phyloP scores from a whole-genome alignment of 1,140 invertebrate species.

The Magallana ariakensis region DNA sequence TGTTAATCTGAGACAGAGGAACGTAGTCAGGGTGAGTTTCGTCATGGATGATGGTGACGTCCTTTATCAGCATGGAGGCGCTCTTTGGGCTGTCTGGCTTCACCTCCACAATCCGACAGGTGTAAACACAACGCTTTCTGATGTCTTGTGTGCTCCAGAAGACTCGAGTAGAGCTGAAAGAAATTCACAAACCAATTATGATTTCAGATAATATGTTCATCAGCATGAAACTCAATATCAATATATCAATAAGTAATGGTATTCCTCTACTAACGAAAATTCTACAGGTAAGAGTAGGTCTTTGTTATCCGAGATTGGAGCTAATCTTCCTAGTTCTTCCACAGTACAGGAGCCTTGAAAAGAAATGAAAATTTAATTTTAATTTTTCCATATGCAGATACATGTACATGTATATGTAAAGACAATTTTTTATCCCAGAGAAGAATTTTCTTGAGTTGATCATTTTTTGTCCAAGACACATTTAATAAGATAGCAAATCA shows the following conservation, averaged over 20 bases:
- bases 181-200: constrained; percentile 22
- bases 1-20: constrained; percentile 65
- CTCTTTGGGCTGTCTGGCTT: constrained; percentile 66
- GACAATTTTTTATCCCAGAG: too few relatives aligned
- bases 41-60: constrained; percentile 77
- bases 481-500: too few relatives aligned
- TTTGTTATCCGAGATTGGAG: constrained; percentile 87
- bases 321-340: constrained; percentile 88
- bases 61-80: constrained; percentile 65
- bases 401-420: too few relatives aligned
- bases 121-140: constrained; percentile 86
- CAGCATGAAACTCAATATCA: too few relatives aligned
- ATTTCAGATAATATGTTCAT: neutral
- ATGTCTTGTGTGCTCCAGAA: constrained; percentile 93
- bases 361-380: constrained; percentile 26
- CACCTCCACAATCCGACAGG: constrained; percentile 77
- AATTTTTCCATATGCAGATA: neutral
- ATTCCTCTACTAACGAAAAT: constrained; percentile 85
- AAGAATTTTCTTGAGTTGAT: too few relatives aligned
- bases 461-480: too few relatives aligned
- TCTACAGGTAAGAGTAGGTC: constrained; percentile 89
- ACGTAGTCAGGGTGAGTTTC: constrained; percentile 73
- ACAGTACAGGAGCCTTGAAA: constrained; percentile 89
- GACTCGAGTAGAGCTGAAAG: constrained; percentile 76
- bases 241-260: neutral